These are phyloP conservation scores for Abrostola tripartita DNA, from an alignment of 2,888 invertebrate species.

Conservation along the genomic window DNA sequence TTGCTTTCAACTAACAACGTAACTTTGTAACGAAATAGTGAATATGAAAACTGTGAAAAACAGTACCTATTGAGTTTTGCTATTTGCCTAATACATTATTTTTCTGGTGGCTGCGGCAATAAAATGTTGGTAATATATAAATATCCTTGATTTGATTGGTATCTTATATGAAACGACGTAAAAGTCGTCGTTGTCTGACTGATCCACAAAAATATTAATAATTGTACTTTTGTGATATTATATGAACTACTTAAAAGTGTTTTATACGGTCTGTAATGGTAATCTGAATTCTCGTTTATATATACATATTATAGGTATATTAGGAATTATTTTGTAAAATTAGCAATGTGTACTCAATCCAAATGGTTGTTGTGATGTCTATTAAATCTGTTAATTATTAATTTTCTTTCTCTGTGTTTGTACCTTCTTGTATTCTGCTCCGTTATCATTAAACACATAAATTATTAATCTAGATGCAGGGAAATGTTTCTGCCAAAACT, in stretches of 20 bases:
- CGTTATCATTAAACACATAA: too few relatives aligned
- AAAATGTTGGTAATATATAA: too few relatives aligned
- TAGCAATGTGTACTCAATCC: constrained; percentile 79
- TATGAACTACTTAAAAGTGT: constrained; percentile 61
- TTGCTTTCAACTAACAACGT: too few relatives aligned
- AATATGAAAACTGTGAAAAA: too few relatives aligned
- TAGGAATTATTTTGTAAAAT: constrained; percentile 61
- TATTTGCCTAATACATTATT: too few relatives aligned
- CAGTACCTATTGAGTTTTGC: too few relatives aligned
- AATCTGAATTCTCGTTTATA: constrained; percentile 48
- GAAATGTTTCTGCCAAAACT: too few relatives aligned
- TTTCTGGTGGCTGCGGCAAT: too few relatives aligned
- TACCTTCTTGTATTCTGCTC: background rate
- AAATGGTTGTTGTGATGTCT: constrained; percentile 88
- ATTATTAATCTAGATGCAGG: background rate
- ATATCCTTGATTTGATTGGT: too few relatives aligned
- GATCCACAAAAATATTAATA: constrained; percentile 65
- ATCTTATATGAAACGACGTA: constrained; percentile 18
- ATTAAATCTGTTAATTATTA: constrained; percentile 85
- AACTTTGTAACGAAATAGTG: too few relatives aligned
- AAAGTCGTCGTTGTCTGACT: constrained; percentile 64
- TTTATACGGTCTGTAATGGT: constrained; percentile 62
- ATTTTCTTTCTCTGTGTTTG: constrained; percentile 28
- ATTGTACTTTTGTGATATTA: constrained; percentile 62
- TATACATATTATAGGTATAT: constrained; percentile 21